Evolutionary conservation across 2,888 invertebrate species (phyloP), one percentile per base, ranked within the genome.

Genomic region (Eupithecia inturbata): DNA sequence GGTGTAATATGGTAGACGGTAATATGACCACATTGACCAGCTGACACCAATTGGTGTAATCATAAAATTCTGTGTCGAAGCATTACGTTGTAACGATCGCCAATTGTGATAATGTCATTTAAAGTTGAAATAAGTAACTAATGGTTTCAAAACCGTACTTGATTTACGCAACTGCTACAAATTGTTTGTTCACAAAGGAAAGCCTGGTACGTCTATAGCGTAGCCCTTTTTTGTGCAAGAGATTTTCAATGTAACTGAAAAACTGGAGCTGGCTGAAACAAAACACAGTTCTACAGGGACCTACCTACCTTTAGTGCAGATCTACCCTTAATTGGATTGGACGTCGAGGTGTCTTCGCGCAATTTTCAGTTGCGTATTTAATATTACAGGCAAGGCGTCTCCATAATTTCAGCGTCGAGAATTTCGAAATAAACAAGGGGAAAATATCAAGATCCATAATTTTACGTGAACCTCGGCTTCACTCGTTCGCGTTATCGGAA

Each of bases 351-450:
- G 81, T 84, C 82, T 82, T 80, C 81, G 79, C 83, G 83, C 84
- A 88, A 88, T 90, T 87, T 87, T 86, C 85, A 84, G 71, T 84
- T 83, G 80, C 75, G 80, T 82, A 79, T 53, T 75, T 77, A 81
- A 83, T 86, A 85, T 86, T 81, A 83, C 72, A 78, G 74, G 78
- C 80, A 77, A 74, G 71, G 78, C 77, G 78, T 78, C 77, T 80
- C 81, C 82, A 84, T 82, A 64, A 84, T 85, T 85, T 84, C 78
- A 81, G 76, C 70, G 45, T 45, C 70, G 76, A 73, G 72, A 81
- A 79, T 79, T 81, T 81, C 77, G 71, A 77, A 83, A 82, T 83
- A 83, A 84, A 84, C 77, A 82, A 81, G 76, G 70, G 74, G 53
- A 72, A 76, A 76, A 79, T 83, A 80, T 77, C 33, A 41, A 66